These are phyloP conservation scores for Chrysaora quinquecirrha DNA, from an alignment of 30 jellyfish, hydroid and myxozoan genomes.

Conservation along the genomic window DNA sequence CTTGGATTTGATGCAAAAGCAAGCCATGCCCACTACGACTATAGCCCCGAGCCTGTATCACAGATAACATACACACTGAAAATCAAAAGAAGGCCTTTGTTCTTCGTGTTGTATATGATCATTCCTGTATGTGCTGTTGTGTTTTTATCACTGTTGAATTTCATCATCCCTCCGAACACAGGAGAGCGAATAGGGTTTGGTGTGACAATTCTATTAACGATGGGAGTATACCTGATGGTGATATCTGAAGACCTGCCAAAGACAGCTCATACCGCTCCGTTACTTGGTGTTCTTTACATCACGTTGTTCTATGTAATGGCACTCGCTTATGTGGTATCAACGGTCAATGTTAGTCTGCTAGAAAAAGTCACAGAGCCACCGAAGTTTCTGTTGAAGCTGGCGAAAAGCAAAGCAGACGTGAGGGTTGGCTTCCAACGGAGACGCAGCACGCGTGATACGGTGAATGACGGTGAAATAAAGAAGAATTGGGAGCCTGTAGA, in stretches of 20 bases:
- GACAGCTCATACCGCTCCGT: conserved; percentile 66
- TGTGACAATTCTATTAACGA: conserved; percentile 78
- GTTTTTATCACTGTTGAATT: conserved; percentile 49
- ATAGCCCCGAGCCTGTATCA: conserved; percentile 62
- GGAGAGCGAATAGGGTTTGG: conserved; percentile 92
- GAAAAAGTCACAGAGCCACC: conserved; percentile 56
- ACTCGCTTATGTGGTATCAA: conserved; percentile 42
- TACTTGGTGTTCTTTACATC: conserved; percentile 74
- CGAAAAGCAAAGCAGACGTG: conserved; percentile 10
- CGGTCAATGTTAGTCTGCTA: conserved; percentile 15
- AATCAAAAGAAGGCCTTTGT: conserved; percentile 61
- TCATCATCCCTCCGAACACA: conserved; percentile 65
- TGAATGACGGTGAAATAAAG: background rate
- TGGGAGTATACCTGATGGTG: conserved; percentile 81
- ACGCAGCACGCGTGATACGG: background rate
- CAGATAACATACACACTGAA: conserved; percentile 32
- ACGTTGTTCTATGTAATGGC: conserved; percentile 59
- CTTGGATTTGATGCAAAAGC: conserved; percentile 8
- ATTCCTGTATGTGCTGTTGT: conserved; percentile 69
- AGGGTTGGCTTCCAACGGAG: no score
- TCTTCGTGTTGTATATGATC: conserved; percentile 65
- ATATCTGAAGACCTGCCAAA: conserved; percentile 84
- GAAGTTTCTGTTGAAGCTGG: conserved; percentile 18
- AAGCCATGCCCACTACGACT: conserved; percentile 33
- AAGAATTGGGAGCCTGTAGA: background rate